Percentiles rank a stretch among this genome's conserved stretches.
These are phyloP conservation scores for Petrocephalus sullivani DNA, from an alignment of 2,797 vertebrate genomes.

Conservation along the genomic window DNA sequence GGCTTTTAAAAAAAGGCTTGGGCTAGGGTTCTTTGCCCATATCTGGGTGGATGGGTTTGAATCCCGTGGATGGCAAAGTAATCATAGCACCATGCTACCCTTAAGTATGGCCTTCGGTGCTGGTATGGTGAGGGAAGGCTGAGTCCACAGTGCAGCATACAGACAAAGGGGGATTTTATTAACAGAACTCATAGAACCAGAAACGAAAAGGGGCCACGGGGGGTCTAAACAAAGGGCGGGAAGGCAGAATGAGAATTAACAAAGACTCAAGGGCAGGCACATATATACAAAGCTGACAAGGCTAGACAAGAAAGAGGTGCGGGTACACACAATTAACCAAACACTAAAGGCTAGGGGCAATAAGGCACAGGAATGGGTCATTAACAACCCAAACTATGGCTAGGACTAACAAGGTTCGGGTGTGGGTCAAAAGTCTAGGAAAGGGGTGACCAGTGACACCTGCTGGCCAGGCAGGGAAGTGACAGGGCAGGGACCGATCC, in stretches of 20 bases:
- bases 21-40: neutral
- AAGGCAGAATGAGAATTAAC: neutral
- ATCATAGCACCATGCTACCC: neutral
- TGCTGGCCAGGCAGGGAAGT: neutral
- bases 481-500: neutral
- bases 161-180: neutral
- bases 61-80: neutral
- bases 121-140: neutral
- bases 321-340: neutral
- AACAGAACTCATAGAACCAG: neutral
- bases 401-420: neutral
- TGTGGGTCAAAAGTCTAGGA: neutral
- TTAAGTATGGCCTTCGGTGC: neutral
- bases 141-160: neutral
- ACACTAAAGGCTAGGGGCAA: neutral
- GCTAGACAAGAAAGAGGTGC: neutral
- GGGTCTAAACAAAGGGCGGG: neutral
- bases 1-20: neutral
- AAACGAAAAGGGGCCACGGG: neutral
- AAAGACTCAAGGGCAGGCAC: neutral
- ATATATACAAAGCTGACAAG: neutral
- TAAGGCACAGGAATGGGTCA: neutral
- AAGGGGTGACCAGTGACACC: neutral
- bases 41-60: neutral
- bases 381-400: neutral